Conservation (phyloP, 2,888 invertebrate genomes). For the Minunthozetes semirufus region DNA sequence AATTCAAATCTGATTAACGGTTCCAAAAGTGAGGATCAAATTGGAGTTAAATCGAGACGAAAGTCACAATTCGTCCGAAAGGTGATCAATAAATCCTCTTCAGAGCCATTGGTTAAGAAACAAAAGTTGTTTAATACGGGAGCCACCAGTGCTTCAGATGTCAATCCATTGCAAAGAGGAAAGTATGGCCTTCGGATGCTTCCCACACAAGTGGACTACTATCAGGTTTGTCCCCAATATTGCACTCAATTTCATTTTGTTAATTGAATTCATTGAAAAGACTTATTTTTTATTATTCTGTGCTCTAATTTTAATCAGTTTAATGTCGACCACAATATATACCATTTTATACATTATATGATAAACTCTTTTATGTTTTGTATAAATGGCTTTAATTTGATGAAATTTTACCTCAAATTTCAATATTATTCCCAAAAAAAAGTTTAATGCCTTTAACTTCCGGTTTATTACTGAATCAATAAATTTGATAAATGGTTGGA, state of each 20-base stretch:
- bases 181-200: slow-evolving; percentile 30
- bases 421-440: no score
- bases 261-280: no score
- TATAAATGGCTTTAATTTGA: no score
- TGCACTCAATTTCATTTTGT: no score
- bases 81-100: not conserved
- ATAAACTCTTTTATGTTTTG: no score
- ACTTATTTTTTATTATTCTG: no score
- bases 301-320: no score
- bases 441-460: no score
- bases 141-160: not conserved
- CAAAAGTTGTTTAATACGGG: not conserved
- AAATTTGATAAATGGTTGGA: not conserved
- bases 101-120: not conserved
- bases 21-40: not conserved
- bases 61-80: not conserved
- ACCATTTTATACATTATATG: no score
- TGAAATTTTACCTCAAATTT: no score
- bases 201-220: slow-evolving; percentile 32
- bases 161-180: slow-evolving; percentile 27
- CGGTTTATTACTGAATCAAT: not conserved
- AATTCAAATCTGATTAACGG: slow-evolving; percentile 11
- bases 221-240: slow-evolving; percentile 15
- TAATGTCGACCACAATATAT: no score
- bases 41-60: not conserved